Conservation (phyloP, 2,797 vertebrate genomes). For the Megalops cyprinoides region DNA sequence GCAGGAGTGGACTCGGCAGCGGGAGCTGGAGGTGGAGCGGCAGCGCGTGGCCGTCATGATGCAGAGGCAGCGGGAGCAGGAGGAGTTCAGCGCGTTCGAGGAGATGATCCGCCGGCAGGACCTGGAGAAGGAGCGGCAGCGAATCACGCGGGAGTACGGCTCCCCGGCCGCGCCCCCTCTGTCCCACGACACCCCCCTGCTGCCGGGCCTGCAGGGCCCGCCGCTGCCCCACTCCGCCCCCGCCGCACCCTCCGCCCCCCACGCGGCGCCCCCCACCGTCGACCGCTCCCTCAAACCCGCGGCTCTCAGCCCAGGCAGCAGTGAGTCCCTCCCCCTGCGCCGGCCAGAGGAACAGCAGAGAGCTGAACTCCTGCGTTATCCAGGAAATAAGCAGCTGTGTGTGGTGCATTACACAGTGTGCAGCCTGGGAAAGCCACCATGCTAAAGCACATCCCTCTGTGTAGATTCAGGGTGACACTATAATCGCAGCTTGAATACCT, state of each 20-base stretch:
- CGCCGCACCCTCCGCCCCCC: constrained; percentile 52
- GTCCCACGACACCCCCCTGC: constrained; percentile 69
- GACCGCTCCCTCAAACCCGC: constrained; percentile 91
- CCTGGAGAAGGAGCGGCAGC: constrained; percentile 87
- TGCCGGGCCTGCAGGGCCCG: constrained; percentile 83
- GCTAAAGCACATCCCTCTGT: too few species aligned
- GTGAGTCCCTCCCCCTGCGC: too few species aligned
- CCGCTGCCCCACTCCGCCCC: constrained; percentile 42
- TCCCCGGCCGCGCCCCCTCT: constrained; percentile 59
- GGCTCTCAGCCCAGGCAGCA: constrained; percentile 73
- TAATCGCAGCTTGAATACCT: too few species aligned
- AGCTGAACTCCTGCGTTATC: too few species aligned
- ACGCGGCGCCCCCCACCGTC: constrained; percentile 76
- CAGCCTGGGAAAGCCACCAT: too few species aligned
- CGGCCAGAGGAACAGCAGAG: too few species aligned
- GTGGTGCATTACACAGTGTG: too few species aligned
- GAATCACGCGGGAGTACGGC: constrained; percentile 82
- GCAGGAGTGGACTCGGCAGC: constrained; percentile 70
- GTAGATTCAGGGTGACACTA: too few species aligned
- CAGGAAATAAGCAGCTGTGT: too few species aligned
- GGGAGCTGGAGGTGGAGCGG: constrained; percentile 83
- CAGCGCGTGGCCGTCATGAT: constrained; percentile 84
- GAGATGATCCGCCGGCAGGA: constrained; percentile 94
- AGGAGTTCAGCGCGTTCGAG: constrained; percentile 93
- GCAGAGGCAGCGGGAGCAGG: constrained; percentile 90